A percentile compares a stretch with the other conserved stretches of the same genome.
phyloP scores from a whole-genome alignment of 2,797 vertebrate species.

The Ibycter americanus region DNA sequence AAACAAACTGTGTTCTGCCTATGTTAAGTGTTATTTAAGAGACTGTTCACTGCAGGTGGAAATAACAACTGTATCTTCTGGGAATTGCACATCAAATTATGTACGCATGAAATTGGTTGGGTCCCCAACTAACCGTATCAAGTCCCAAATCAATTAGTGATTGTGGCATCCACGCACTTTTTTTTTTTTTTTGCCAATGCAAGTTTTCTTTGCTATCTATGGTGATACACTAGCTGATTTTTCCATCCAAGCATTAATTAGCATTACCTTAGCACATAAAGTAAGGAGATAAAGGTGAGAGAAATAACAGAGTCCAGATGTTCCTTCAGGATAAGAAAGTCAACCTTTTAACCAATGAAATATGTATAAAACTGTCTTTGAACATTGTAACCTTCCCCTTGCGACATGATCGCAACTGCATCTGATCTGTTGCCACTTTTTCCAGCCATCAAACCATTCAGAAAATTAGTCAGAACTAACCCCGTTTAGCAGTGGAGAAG shows the following conservation, averaged over 20 bases:
- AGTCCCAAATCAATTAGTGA: background rate
- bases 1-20: conserved; percentile 8
- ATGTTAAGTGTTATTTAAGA: conserved; percentile 46
- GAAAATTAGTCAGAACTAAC: conserved; percentile 26
- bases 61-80: background rate
- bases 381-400: conserved; percentile 36
- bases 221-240: conserved; percentile 13
- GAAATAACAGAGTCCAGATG: conserved; percentile 42
- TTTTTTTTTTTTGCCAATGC: background rate
- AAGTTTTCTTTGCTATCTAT: background rate
- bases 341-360: conserved; percentile 65
- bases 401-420: background rate
- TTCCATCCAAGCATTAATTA: conserved; percentile 65
- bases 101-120: background rate
- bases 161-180: background rate
- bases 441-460: conserved; percentile 39
- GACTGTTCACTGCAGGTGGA: background rate
- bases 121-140: background rate
- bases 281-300: conserved; percentile 41
- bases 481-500: background rate
- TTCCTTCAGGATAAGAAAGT: conserved; percentile 67
- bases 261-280: conserved; percentile 46
- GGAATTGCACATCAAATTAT: background rate
- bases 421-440: conserved; percentile 16
- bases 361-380: conserved; percentile 54